phyloP scores from a whole-genome alignment of 1,140 invertebrate genomes.

The Apis dorsata region DNA sequence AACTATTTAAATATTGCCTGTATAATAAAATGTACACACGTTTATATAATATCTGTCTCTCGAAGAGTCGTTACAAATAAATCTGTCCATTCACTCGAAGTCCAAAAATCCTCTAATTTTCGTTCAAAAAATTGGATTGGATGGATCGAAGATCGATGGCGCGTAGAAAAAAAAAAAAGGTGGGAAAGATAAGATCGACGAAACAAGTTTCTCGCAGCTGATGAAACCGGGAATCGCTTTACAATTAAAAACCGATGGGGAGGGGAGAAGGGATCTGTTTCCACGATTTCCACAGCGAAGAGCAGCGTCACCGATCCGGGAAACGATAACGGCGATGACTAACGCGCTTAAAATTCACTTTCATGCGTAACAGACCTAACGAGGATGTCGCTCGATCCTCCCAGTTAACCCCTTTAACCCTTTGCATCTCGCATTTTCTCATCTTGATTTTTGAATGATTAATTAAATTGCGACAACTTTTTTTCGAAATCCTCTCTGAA shows the following conservation, averaged over 20 bases:
- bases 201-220: conserved; percentile 6
- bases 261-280: not conserved
- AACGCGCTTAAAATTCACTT: conserved; percentile 34
- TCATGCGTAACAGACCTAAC: conserved; percentile 3
- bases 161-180: not conserved
- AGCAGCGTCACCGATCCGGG: conserved; percentile 1
- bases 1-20: too few species aligned
- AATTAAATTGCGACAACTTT: too few species aligned
- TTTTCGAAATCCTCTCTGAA: too few species aligned
- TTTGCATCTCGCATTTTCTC: too few species aligned
- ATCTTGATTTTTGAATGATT: too few species aligned
- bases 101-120: not conserved
- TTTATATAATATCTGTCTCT: too few species aligned
- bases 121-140: too few species aligned
- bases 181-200: not conserved
- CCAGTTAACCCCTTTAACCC: too few species aligned
- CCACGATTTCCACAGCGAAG: conserved; percentile 22
- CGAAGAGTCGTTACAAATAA: too few species aligned
- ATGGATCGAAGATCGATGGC: not conserved
- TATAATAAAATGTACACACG: too few species aligned
- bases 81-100: not conserved
- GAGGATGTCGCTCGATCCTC: not conserved
- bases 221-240: conserved; percentile 11
- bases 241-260: not conserved
- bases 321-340: conserved; percentile 12